Conservation (phyloP, 2,797 vertebrate genomes). For the Sebastes baramenuke region DNA sequence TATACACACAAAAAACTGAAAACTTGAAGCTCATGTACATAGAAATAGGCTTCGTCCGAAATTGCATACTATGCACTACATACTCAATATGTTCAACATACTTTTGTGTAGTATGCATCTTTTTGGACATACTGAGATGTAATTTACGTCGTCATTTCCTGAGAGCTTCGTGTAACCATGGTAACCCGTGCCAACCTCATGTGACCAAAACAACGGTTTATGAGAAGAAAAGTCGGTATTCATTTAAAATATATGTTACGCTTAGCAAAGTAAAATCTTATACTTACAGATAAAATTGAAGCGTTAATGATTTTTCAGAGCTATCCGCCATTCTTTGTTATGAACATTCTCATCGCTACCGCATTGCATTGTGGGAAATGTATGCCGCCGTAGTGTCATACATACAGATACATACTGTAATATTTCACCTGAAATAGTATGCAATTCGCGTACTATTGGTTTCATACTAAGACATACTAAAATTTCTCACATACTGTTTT, state of each 20-base stretch:
- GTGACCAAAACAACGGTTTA: neutral
- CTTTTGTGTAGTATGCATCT: neutral
- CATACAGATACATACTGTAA: too few species aligned
- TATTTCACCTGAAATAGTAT: too few species aligned
- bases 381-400: too few species aligned
- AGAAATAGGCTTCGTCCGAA: neutral
- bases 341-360: too few species aligned
- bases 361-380: too few species aligned
- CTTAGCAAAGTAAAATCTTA: too few species aligned
- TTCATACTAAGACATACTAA: too few species aligned
- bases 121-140: rapidly evolving
- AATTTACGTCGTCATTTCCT: neutral
- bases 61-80: neutral
- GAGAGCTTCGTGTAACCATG: neutral
- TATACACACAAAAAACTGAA: neutral
- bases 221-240: neutral
- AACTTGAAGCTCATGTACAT: neutral
- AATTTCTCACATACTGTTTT: too few species aligned
- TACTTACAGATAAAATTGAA: too few species aligned
- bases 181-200: neutral
- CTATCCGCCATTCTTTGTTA: too few species aligned
- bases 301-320: too few species aligned
- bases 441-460: too few species aligned
- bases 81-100: neutral
- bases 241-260: rapidly evolving